Evolutionary conservation across 2,888 invertebrate species (phyloP).

Genomic region (Polyommatus icarus): DNA sequence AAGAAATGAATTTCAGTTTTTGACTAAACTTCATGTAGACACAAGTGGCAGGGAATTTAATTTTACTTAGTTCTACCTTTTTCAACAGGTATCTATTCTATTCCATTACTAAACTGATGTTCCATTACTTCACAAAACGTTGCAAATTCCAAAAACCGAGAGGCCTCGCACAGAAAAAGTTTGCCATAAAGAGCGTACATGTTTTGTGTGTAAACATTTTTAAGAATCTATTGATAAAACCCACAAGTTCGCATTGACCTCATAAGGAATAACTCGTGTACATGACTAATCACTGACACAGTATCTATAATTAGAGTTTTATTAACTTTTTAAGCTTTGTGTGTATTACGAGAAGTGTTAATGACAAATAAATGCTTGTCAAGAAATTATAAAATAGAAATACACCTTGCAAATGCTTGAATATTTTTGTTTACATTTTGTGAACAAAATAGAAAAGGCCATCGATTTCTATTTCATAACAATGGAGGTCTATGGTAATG

Average conservation of each 20-base stretch:
- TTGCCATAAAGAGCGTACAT: too few species aligned
- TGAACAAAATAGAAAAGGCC: not conserved
- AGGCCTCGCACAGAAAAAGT: too few species aligned
- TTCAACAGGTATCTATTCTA: too few species aligned
- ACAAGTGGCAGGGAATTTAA: too few species aligned
- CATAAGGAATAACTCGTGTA: not conserved
- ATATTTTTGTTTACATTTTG: not conserved
- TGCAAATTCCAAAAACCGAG: too few species aligned
- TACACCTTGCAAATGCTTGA: not conserved
- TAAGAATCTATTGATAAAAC: not conserved
- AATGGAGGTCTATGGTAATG: not conserved
- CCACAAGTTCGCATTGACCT: not conserved
- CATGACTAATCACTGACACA: not conserved
- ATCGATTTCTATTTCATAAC: not conserved
- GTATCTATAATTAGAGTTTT: slow-evolving; percentile 7
- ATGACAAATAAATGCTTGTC: too few species aligned
- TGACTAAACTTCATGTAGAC: too few species aligned
- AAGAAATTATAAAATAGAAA: not conserved
- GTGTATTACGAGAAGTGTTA: not conserved
- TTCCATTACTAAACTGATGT: too few species aligned
- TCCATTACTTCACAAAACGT: too few species aligned
- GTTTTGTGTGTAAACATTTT: not conserved
- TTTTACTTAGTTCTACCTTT: too few species aligned
- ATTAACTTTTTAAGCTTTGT: not conserved
- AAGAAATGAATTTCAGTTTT: too few species aligned